These are phyloP conservation scores for Physella acuta DNA, from an alignment of 1,140 invertebrate species.

Conservation along the genomic window DNA sequence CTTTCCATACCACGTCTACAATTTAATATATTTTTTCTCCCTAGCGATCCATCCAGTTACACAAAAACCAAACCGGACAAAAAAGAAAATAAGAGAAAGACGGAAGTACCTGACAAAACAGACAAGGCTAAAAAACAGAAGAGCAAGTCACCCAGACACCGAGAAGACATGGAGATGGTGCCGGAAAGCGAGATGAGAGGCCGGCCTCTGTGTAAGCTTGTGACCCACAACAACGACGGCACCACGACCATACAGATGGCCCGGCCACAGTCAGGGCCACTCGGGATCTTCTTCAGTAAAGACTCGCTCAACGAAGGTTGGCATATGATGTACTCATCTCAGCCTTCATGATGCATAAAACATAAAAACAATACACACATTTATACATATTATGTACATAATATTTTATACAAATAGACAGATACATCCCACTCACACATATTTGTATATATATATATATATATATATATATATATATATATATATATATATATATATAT, in stretches of 20 bases:
- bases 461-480: not conserved
- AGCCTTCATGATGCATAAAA: too few relatives aligned
- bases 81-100: not conserved
- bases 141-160: not conserved
- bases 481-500: not conserved
- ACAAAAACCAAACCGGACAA: not conserved
- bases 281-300: not conserved
- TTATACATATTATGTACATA: too few relatives aligned
- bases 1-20: not conserved
- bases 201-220: not conserved
- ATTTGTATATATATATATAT: constrained; percentile 35
- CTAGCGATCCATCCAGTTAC: not conserved
- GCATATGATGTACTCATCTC: not conserved
- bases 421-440: too few relatives aligned
- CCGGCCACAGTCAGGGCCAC: not conserved
- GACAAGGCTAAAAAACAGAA: not conserved
- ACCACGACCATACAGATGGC: not conserved
- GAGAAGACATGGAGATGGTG: not conserved
- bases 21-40: not conserved
- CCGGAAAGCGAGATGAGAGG: not conserved
- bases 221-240: not conserved
- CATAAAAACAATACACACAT: too few relatives aligned
- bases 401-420: too few relatives aligned
- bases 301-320: not conserved
- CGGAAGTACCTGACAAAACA: too few relatives aligned